Base-by-base conservation (phyloP, 2,797 vertebrate species). In the Leuciscus waleckii region DNA sequence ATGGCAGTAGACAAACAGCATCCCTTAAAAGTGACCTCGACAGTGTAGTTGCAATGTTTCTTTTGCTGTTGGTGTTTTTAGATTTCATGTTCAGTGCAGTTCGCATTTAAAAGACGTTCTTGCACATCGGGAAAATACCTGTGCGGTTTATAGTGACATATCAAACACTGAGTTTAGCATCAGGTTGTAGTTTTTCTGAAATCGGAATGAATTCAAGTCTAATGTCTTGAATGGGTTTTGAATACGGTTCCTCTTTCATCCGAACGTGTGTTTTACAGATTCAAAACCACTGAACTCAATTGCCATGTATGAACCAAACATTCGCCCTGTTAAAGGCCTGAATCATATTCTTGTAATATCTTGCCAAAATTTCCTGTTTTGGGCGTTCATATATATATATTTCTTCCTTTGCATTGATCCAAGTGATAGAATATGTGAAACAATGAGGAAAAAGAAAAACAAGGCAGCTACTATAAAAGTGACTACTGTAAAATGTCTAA, bases 391-490 rank as follows among this genome's bases (percentile, higher is more conserved):
- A 90, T 35, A 77, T 35, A 83, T 74, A 46, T 29, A 78, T 3
- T 85, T 94, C 91, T 94, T 94, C 91, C 88, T 84, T 92, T 91
- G 92, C 93, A 90, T 94, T 91, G 91, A 91, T 93, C 90, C 89
- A 92, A 93, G 90, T 85, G 88, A 92, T 91, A 92, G 92, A 92
- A 85, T 92, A 85, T 87, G 89, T 91, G 87, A 91, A 92, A 92
- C 82, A 91, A 92, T 90, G 89, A 85, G 89, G 91, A 87, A 90
- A 91, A 90, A 89, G 63, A 73, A 91, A 92, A 94, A 93, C 92
- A 89, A 95, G 95, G 95, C 95, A 96, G 95, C 95, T 96, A 96
- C 92, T 92, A 93, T 93, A 71, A 90, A 93, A 95, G 94, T 94
- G 93, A 96, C 95, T 95, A 95, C 95, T 96, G 95, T 95, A 95